Evolutionary conservation across 1,140 invertebrate genomes (phyloP), one percentile per base, ranked within the genome.

Genomic region (Scylla paramamosain): DNA sequence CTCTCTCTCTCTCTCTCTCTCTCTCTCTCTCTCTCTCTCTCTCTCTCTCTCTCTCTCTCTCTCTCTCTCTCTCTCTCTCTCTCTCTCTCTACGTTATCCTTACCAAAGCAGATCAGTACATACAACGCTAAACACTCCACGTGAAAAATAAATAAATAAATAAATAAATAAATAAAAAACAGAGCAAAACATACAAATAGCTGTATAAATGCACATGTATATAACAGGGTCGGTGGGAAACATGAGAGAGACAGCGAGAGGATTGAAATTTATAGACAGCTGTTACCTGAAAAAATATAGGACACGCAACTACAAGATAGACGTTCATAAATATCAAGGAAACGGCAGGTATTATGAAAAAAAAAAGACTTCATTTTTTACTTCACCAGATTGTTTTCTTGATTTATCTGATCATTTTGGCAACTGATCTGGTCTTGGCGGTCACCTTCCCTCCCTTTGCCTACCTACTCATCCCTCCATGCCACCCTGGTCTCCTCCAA

Each of bases 141-240:
- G 16, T 3, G 52, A 12, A 77, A 77, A 77, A 77, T 3, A 67
- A 67, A 67, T 31, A 86, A 8, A 86, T 31, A 86, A 32, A 31
- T 31, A 31, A 14, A 86, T 31, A 86, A 8, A 86, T 20, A 86
- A 8, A 31, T 31, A 86, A 8, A 86, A 7, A 67, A 25, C 8
- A 67, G 59, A 77, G 12, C 67, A 77, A 77, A 77, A 87, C n/a
- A 87, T 87, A 87, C 10, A 84, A 29, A 82, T 82, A 84, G 1
- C n/a, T 84, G 31, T 28, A 84, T 84, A 84, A 12, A 84, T 84
- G 25, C n/a, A 84, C 31, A 84, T 84, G 25, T 28, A 84, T n/a
- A 84, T 84, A 84, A 29, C 8, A 16, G 12, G 6, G 25, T 84
- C 8, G 83, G 25, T 29, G 77, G 77, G 77, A 59, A 59, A 59